Conservation (phyloP, 2,113 vertebrate genomes). For the Plecturocebus donacophilus region DNA sequence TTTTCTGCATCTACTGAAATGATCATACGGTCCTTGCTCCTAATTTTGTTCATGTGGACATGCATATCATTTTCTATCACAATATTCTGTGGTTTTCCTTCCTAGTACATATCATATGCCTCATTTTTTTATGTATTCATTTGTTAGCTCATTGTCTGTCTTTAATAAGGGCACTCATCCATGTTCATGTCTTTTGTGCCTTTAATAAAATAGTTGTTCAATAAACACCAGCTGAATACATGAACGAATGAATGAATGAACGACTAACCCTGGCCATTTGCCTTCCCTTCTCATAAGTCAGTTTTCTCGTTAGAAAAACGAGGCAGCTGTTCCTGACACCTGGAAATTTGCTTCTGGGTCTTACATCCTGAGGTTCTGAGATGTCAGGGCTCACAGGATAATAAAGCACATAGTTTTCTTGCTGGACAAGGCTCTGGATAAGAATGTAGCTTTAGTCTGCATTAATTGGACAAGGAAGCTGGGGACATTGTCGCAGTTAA, state of each 20-base stretch:
- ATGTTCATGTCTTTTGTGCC: not conserved
- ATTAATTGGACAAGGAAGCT: not conserved
- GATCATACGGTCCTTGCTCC: too few relatives aligned
- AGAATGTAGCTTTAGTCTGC: not conserved
- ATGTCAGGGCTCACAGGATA: not conserved
- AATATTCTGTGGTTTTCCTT: not conserved
- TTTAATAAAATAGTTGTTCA: not conserved
- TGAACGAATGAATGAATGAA: not conserved
- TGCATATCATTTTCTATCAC: rapidly evolving
- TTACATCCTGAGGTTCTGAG: not conserved
- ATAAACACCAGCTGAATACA: not conserved
- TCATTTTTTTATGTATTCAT: not conserved
- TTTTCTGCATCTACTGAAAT: too few relatives aligned
- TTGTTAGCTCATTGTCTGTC: not conserved
- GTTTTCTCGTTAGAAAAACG: not conserved
- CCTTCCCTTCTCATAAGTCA: not conserved
- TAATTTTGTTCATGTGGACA: too few relatives aligned
- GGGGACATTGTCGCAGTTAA: not conserved
- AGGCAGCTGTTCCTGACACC: not conserved
- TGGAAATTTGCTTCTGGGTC: not conserved
- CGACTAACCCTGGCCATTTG: not conserved
- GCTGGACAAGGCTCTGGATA: not conserved
- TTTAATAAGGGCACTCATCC: not conserved
- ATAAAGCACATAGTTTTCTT: not conserved
- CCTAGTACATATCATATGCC: rapidly evolving